A percentile compares a stretch with the other conserved stretches of the same genome.
These are phyloP conservation scores for Saguinus imperator DNA, from an alignment of 2,113 vertebrate species.

Conservation along the genomic window DNA sequence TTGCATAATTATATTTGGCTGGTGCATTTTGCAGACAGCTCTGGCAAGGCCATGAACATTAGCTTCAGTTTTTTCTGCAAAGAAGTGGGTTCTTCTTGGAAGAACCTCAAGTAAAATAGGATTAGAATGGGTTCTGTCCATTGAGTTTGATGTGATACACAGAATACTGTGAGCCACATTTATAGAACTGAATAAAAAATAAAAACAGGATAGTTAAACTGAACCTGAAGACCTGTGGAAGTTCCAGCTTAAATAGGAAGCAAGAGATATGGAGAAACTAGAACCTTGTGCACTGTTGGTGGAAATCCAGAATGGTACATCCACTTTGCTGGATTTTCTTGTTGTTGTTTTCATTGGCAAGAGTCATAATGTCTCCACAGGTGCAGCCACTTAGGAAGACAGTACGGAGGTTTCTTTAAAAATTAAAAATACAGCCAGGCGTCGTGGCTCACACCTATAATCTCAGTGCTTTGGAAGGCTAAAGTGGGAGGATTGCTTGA, in stretches of 20 bases:
- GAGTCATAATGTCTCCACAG: too few species aligned
- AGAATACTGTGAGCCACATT: background rate
- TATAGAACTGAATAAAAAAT: background rate
- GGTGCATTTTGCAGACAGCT: background rate
- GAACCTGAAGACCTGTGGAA: background rate
- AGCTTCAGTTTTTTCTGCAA: background rate
- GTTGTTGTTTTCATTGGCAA: too few species aligned
- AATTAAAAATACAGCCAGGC: too few species aligned
- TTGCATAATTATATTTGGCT: background rate
- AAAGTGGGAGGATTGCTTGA: too few species aligned
- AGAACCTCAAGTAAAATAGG: background rate
- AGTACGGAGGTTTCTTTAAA: too few species aligned
- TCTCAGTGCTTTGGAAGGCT: too few species aligned
- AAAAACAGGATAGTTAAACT: too few species aligned
- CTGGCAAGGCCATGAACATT: background rate
- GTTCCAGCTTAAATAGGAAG: background rate
- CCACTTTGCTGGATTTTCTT: background rate
- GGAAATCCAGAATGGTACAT: background rate
- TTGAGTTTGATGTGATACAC: background rate
- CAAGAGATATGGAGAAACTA: background rate
- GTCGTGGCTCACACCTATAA: too few species aligned
- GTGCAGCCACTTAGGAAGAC: background rate
- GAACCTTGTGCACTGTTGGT: background rate
- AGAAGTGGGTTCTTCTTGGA: background rate
- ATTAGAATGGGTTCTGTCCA: background rate